Conservation (phyloP, 1,140 invertebrate genomes). For the Pectinophora gossypiella region DNA sequence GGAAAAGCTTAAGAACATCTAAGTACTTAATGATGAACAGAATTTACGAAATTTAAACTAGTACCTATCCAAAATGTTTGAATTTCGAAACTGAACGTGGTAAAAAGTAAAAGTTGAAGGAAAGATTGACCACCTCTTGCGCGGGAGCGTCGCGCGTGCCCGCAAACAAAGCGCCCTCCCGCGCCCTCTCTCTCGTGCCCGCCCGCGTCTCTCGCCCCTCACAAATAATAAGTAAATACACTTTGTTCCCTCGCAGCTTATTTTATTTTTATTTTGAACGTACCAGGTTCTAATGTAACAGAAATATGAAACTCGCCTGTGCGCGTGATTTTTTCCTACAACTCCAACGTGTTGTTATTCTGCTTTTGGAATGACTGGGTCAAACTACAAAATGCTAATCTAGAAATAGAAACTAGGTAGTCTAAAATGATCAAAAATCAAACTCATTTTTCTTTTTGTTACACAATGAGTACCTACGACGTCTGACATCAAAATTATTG, state of each 20-base stretch:
- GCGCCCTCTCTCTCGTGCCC: conserved; percentile 6
- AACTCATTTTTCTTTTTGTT: no score
- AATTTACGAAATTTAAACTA: no score
- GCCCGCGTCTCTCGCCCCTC: conserved; percentile 12
- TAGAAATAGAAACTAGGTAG: no score
- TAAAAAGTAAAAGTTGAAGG: background rate
- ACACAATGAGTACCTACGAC: no score
- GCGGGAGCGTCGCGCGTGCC: conserved; percentile 34
- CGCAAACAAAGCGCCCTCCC: conserved; percentile 34
- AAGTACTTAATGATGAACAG: no score
- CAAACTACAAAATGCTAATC: background rate
- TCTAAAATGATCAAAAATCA: no score
- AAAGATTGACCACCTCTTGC: conserved; percentile 31
- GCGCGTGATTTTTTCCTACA: no score
- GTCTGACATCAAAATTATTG: no score
- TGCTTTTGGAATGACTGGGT: background rate
- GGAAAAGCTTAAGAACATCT: no score
- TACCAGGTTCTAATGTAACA: conserved; percentile 27
- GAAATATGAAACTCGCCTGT: conserved; percentile 18
- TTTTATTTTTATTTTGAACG: conserved; percentile 40
- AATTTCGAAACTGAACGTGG: no score
- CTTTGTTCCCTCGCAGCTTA: conserved; percentile 30
- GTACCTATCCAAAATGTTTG: no score
- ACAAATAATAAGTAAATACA: conserved; percentile 46
- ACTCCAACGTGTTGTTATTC: no score